Evolutionary conservation across 37 sponge, comb jelly and placozoan species (phyloP), one percentile per base, ranked within the genome.

Genomic region (Cladorhizidae sp.): DNA sequence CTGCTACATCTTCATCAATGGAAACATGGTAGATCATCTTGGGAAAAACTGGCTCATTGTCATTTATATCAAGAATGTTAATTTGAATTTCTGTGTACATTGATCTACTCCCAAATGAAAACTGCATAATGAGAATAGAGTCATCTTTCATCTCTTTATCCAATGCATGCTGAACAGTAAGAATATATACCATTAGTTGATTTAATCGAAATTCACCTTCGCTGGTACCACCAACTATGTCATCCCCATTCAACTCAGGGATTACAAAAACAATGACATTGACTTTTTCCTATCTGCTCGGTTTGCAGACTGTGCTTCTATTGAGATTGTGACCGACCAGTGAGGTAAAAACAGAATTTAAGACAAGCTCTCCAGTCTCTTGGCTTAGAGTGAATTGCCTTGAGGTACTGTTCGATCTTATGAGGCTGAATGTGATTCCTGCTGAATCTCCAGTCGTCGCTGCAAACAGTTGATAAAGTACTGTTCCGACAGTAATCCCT

Each of bases 31-130:
- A 89, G 17, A 84, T 32, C 31, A 50, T 32, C 33, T 70, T n/a
- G 50, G 68, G 0, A 57, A 92, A 87, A 23, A 17, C 18, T n/a
- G 92, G 92, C 32, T 22, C 41, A 12, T 92, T 78, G 73, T 92
- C 92, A 40, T 92, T 92, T 35, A 67, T 58, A 70, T 92, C 92
- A 11, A 56, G 7, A 21, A 92, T 78, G 22, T 28, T 50, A 11
- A 92, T 74, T 3, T 45, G 15, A 0, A 92, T 65, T 29, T 22
- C 37, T 22, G 61, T 62, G 39, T 72, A 64, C 7, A 64, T 43
- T 20, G 52, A 33, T 36, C 39, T 36, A 41, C 22, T 26, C 33
- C 28, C 74, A 69, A 74, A 84, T 18, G n/a, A 33, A 38, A 75
- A 84, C 2, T 80, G 76, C 11, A 92, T 82, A 43, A 55, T 61